phyloP scores from a whole-genome alignment of 1,140 invertebrate species.

The Nilaparvata lugens region DNA sequence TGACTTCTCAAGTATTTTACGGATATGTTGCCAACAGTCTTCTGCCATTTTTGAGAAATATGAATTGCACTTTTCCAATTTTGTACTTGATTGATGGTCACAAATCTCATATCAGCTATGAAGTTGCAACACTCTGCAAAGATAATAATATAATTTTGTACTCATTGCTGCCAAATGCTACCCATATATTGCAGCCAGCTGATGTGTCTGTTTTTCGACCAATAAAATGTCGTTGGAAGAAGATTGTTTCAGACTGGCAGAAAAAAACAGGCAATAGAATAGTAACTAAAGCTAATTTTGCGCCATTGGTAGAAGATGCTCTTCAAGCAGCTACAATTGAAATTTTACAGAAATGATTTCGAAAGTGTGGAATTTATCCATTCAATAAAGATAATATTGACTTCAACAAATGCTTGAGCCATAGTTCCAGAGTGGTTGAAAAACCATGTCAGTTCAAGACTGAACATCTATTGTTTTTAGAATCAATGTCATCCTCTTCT shows the following conservation, averaged over 20 bases:
- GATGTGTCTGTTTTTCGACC: conserved; percentile 33
- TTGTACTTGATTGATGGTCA: conserved; percentile 32
- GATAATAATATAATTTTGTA: conserved; percentile 30
- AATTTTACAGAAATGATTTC: neutral
- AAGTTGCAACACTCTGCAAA: conserved; percentile 26
- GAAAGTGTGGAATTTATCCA: neutral
- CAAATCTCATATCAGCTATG: conserved; percentile 29
- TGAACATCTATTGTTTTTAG: neutral
- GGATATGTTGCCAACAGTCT: conserved; percentile 31
- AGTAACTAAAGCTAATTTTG: neutral
- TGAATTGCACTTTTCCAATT: conserved; percentile 28
- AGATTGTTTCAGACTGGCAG: conserved; percentile 23
- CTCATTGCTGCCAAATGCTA: conserved; percentile 32
- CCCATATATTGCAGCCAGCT: conserved; percentile 32
- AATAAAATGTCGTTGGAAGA: conserved; percentile 29
- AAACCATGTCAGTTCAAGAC: neutral
- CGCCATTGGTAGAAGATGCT: neutral
- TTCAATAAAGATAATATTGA: neutral
- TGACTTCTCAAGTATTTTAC: conserved; percentile 23
- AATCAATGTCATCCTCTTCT: neutral
- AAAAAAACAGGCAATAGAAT: neutral
- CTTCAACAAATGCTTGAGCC: neutral
- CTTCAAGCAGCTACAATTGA: neutral
- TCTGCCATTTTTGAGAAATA: conserved; percentile 27
- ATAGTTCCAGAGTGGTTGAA: neutral